phyloP scores from a whole-genome alignment of 1,140 invertebrate genomes.

The Matsumurasca onukii region DNA sequence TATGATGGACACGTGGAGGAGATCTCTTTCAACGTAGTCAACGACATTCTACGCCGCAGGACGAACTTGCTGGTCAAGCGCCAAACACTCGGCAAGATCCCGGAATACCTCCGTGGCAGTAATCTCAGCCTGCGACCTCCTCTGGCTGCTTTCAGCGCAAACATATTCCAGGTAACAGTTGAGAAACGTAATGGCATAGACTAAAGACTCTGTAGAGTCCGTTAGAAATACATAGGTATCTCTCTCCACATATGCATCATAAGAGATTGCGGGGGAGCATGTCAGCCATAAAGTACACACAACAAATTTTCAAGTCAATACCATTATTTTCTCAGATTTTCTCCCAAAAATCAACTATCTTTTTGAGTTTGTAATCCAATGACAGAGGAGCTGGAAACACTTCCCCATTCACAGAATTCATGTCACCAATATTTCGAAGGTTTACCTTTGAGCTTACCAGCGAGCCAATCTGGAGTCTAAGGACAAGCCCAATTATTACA shows the following conservation, averaged over 20 bases:
- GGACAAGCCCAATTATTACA: no score
- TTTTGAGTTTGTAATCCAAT: no score
- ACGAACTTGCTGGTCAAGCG: constrained; percentile 78
- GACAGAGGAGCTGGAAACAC: no score
- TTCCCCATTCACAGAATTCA: no score
- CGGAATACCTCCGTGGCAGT: constrained; percentile 72
- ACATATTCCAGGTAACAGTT: constrained; percentile 69
- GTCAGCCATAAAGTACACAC: background rate
- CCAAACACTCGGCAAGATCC: constrained; percentile 72
- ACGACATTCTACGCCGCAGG: constrained; percentile 70
- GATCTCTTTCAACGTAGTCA: constrained; percentile 75
- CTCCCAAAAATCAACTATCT: no score
- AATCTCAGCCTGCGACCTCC: constrained; percentile 68
- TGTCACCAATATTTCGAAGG: no score
- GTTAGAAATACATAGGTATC: no score
- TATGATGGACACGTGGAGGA: constrained; percentile 83
- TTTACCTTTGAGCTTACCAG: no score
- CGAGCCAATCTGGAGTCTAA: no score
- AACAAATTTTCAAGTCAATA: background rate
- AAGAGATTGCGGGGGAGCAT: background rate
- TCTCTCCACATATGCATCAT: no score
- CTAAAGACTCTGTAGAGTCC: constrained; percentile 8
- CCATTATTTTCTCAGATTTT: constrained; percentile 34
- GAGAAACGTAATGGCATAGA: background rate
- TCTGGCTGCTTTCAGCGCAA: constrained; percentile 73